These are phyloP conservation scores for Octonoba sinensis DNA, from an alignment of 2,888 invertebrate species.

Conservation along the genomic window DNA sequence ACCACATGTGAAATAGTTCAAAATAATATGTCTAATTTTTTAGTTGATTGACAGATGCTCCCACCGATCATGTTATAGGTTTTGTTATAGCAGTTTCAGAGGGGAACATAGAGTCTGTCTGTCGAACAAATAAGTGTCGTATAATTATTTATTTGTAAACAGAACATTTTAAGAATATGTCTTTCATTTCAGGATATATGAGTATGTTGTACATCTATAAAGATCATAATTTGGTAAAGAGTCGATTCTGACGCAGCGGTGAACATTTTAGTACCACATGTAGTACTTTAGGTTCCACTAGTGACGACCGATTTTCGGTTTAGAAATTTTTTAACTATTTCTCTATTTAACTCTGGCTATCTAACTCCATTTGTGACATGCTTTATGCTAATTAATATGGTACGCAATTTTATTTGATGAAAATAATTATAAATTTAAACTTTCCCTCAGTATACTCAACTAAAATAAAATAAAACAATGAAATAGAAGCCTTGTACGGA, in stretches of 20 bases:
- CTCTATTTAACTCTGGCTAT: neutral
- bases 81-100: neutral
- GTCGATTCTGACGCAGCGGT: neutral
- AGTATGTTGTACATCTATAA: neutral
- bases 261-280: no score
- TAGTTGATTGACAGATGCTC: neutral
- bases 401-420: neutral
- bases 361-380: neutral
- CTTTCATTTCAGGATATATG: neutral
- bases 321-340: neutral
- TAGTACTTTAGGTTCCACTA: neutral
- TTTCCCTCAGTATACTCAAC: no score
- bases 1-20: neutral
- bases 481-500: no score
- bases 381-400: neutral
- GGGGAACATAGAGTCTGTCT: neutral
- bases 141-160: neutral
- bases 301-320: neutral
- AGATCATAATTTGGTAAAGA: neutral
- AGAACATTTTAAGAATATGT: neutral
- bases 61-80: neutral
- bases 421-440: neutral
- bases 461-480: no score
- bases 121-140: neutral
- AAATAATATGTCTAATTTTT: neutral